A percentile compares a stretch with the other conserved stretches of the same genome.
Conservation (phyloP, 2,888 invertebrate genomes). For the Panorpa germanica region DNA sequence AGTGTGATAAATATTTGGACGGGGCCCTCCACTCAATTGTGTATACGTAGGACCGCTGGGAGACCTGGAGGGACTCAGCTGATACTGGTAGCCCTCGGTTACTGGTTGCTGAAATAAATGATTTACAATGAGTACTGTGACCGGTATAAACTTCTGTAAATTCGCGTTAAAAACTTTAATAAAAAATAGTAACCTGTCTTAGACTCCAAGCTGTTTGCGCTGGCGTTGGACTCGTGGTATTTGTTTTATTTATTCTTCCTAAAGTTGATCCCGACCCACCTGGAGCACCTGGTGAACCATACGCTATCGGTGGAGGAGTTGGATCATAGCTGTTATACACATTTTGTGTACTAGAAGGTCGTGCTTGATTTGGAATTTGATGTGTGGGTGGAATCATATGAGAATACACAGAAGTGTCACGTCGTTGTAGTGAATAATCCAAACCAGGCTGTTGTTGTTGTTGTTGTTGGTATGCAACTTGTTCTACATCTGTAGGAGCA, state of each 20-base stretch:
- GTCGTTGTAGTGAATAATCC: conserved; percentile 52
- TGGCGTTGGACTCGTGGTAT: conserved; percentile 51
- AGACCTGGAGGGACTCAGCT: conserved; percentile 61
- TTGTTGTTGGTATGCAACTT: conserved; percentile 24
- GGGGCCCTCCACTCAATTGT: conserved; percentile 50
- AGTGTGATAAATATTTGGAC: conserved; percentile 28
- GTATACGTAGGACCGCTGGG: conserved; percentile 73
- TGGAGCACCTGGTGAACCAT: conserved; percentile 36
- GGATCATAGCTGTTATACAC: conserved; percentile 52
- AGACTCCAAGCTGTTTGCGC: conserved; percentile 45
- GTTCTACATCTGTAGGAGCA: conserved; percentile 15
- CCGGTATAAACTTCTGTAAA: too few species aligned
- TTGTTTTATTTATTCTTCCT: conserved; percentile 45
- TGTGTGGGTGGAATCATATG: conserved; percentile 7
- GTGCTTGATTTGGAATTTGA: conserved; percentile 25
- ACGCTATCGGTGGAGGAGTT: conserved; percentile 41
- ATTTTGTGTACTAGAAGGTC: conserved; percentile 50
- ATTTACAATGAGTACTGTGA: too few species aligned
- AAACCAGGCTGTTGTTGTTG: too few species aligned
- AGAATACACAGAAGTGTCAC: too few species aligned
- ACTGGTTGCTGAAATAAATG: conserved; percentile 45
- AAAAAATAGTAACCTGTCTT: conserved; percentile 27
- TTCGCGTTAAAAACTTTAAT: conserved; percentile 6
- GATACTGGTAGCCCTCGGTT: conserved; percentile 49
- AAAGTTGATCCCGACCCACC: conserved; percentile 38